Conservation (phyloP, 64 coral and sea anemone genomes). For the Pocillopora damicornis region DNA sequence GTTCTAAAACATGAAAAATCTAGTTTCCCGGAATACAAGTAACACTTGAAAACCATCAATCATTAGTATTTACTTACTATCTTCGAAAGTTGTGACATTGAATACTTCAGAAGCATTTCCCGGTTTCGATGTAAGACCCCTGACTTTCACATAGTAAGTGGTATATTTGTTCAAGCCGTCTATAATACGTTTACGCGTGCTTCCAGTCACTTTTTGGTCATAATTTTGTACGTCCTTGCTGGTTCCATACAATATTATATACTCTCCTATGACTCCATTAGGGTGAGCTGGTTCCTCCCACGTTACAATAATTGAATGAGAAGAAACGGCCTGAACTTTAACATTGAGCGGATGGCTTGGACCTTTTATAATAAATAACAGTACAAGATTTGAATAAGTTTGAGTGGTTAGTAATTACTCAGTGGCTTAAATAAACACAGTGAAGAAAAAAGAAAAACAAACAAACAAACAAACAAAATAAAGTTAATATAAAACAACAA, state of each 20-base stretch:
- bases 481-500: too few relatives aligned
- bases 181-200: neutral
- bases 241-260: conserved; percentile 24
- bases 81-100: conserved; percentile 3
- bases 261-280: conserved; percentile 24
- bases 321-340: neutral
- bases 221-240: neutral
- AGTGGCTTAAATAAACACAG: too few relatives aligned
- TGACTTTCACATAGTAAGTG: conserved; percentile 40
- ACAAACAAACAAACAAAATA: too few relatives aligned
- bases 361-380: neutral
- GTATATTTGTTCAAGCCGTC: conserved; percentile 30
- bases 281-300: conserved; percentile 14
- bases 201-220: neutral
- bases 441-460: too few relatives aligned
- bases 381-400: neutral
- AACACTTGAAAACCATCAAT: neutral
- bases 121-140: conserved; percentile 5
- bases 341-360: conserved; percentile 36
- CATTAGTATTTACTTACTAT: neutral
- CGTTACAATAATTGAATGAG: neutral
- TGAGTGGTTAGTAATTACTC: too few relatives aligned
- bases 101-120: conserved; percentile 42
- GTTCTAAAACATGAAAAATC: too few relatives aligned
- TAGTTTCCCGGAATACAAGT: neutral